Base-by-base conservation (phyloP, 2,888 invertebrate genomes). In the Lithophane leautieri region DNA sequence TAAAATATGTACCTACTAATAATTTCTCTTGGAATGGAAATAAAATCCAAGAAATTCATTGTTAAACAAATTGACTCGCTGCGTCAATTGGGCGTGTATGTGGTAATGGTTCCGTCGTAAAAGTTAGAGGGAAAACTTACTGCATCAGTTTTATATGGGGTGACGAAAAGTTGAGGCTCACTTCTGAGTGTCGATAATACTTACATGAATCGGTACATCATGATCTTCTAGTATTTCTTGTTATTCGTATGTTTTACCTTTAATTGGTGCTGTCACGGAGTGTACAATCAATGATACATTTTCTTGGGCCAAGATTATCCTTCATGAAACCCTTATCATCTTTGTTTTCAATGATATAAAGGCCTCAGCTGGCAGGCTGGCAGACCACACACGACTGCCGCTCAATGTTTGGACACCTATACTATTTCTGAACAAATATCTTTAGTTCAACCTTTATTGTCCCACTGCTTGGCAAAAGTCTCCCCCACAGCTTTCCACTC, bases 101-200 rank as follows among this genome's bases (percentile, higher is more conserved):
- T n/a, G n/a, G n/a, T n/a, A n/a, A n/a, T n/a, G n/a, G n/a, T n/a
- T n/a, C n/a, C n/a, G n/a, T n/a, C n/a, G n/a, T n/a, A n/a, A n/a
- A n/a, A n/a, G n/a, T n/a, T n/a, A n/a, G n/a, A n/a, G n/a, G n/a
- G n/a, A n/a, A n/a, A n/a, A n/a, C n/a, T n/a, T n/a, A n/a, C n/a
- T n/a, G n/a, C n/a, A n/a, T n/a, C n/a, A n/a, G n/a, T n/a, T n/a
- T n/a, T n/a, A n/a, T n/a, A n/a, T n/a, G n/a, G n/a, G n/a, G n/a
- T n/a, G n/a, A n/a, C 52, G 40, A 62, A 28, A 42, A 70, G 47
- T 62, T 70, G 16, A 22, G 47, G 54, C 47, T 54, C 34, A 70
- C 34, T 62, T 54, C 12, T 22, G 47, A 40, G 16, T 42, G 28
- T 16, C 7, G n/a, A 8, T n/a, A 28, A 50, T 22, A 34, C 4